Conservation (phyloP, 2,888 invertebrate species). For the Watsonalla binaria region DNA sequence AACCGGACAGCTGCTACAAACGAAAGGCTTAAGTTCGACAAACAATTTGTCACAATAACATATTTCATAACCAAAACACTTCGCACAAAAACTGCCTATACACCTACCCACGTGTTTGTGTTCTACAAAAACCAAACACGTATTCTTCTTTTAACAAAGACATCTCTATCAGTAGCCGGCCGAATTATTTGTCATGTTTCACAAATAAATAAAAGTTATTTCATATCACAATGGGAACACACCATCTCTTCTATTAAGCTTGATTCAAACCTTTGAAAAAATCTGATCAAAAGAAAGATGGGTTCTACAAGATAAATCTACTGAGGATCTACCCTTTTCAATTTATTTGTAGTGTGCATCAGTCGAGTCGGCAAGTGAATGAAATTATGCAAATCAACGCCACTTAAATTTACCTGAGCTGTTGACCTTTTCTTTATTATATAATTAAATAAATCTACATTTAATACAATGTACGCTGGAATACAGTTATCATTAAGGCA, state of each 20-base stretch:
- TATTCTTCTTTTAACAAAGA: constrained; percentile 63
- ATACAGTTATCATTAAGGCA: too few species aligned
- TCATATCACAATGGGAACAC: constrained; percentile 64
- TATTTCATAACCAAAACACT: constrained; percentile 72
- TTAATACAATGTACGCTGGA: too few species aligned
- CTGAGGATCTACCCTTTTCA: constrained; percentile 63
- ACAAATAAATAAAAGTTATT: constrained; percentile 72
- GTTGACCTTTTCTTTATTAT: too few species aligned
- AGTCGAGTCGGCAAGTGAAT: neutral
- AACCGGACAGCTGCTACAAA: constrained; percentile 47
- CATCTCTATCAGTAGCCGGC: constrained; percentile 70
- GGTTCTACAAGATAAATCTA: constrained; percentile 60
- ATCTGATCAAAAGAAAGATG: constrained; percentile 69
- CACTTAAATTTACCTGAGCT: too few species aligned
- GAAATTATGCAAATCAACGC: neutral
- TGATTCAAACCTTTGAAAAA: constrained; percentile 62
- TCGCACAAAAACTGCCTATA: constrained; percentile 45
- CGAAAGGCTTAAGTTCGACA: constrained; percentile 62
- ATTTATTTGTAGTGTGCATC: constrained; percentile 32
- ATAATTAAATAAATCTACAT: too few species aligned
- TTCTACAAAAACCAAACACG: constrained; percentile 60
- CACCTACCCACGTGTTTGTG: constrained; percentile 37
- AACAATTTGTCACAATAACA: constrained; percentile 74
- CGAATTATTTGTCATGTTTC: constrained; percentile 71
- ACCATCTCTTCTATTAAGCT: constrained; percentile 46